Percentiles rank a stretch among this genome's conserved stretches.
These are phyloP conservation scores for Hycleus cichorii DNA, from an alignment of 1,140 invertebrate species.

Conservation along the genomic window DNA sequence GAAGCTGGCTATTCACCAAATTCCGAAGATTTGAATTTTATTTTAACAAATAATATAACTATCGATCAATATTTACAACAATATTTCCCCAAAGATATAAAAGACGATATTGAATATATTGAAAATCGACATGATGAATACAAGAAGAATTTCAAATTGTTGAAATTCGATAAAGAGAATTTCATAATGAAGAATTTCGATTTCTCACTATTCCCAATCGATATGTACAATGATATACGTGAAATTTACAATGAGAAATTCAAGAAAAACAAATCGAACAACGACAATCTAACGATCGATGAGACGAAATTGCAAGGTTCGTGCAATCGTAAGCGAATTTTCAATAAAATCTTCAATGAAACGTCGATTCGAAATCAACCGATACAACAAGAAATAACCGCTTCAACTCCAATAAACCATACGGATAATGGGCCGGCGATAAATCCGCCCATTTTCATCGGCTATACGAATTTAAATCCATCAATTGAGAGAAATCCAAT, in stretches of 20 bases:
- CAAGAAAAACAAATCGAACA: background rate
- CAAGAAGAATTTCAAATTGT: background rate
- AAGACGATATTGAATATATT: conserved; percentile 1
- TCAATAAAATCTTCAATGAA: background rate
- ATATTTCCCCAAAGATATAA: conserved; percentile 17
- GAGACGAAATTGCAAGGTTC: too few relatives aligned
- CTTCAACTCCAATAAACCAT: conserved; percentile 3
- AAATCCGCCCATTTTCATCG: background rate
- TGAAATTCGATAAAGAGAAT: background rate
- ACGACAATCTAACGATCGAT: too few relatives aligned
- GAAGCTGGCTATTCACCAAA: conserved; percentile 24
- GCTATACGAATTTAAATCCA: too few relatives aligned
- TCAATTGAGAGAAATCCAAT: too few relatives aligned
- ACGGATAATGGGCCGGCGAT: background rate
- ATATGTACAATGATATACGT: background rate
- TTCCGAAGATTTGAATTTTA: conserved; percentile 16
- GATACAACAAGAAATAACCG: background rate
- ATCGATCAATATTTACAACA: conserved; percentile 26
- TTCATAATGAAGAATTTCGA: background rate
- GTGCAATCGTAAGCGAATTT: background rate
- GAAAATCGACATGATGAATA: background rate
- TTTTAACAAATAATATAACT: conserved; percentile 16
- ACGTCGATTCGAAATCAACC: background rate
- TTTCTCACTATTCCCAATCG: background rate
- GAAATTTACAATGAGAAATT: background rate